Evolutionary conservation across 2,797 vertebrate species (phyloP).

Genomic region (Hippopotamyrus pictus): DNA sequence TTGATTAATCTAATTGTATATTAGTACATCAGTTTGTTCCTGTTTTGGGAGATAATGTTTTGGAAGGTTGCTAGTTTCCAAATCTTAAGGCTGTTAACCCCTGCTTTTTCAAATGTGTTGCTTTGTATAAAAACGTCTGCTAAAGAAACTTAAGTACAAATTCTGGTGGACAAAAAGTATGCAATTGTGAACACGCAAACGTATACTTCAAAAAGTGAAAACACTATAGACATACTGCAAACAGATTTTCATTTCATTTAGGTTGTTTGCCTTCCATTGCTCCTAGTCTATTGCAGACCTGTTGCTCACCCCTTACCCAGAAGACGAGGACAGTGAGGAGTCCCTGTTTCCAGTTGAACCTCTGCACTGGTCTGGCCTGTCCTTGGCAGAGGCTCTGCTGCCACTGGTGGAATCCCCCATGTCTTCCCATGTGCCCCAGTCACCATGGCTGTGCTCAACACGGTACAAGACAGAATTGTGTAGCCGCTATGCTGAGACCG

Average conservation of each 20-base stretch:
- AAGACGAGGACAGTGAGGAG: conserved; percentile 48
- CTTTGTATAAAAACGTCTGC: not conserved
- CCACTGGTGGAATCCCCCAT: conserved; percentile 49
- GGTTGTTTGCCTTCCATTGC: not conserved
- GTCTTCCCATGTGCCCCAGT: conserved; percentile 17
- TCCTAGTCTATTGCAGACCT: conserved; percentile 52
- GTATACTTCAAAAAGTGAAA: not conserved
- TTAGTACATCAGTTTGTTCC: not conserved
- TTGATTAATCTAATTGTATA: not conserved
- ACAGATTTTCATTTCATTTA: not conserved
- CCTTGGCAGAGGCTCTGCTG: conserved; percentile 57
- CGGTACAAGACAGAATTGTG: conserved; percentile 74
- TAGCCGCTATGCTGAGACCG: conserved; percentile 57
- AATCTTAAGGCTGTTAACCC: not conserved
- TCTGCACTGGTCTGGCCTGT: conserved; percentile 25
- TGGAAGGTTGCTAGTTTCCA: not conserved
- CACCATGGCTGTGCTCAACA: conserved; percentile 62
- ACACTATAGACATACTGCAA: not conserved
- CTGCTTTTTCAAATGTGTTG: not conserved
- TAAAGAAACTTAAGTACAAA: not conserved
- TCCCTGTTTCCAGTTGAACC: conserved; percentile 44
- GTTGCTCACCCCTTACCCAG: conserved; percentile 49
- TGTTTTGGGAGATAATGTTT: not conserved
- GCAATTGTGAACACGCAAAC: not conserved
- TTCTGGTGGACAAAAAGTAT: not conserved